Percentiles rank a stretch among this genome's conserved stretches.
Evolutionary conservation across 2,113 vertebrate species (phyloP).

Genomic region (Paedocypris sp.): DNA sequence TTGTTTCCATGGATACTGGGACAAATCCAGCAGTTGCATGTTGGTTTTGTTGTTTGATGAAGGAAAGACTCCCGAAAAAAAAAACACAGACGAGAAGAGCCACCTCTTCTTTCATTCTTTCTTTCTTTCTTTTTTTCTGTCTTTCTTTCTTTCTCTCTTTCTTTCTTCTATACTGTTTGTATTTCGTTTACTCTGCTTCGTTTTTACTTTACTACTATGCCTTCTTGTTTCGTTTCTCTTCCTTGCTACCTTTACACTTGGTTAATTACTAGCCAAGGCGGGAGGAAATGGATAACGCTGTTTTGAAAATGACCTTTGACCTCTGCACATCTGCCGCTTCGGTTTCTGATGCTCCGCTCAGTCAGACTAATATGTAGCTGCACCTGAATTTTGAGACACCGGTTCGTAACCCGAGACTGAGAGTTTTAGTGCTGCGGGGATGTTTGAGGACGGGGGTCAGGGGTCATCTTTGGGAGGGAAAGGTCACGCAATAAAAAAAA

Average conservation of each 20-base stretch:
- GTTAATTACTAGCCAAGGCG: too few species aligned
- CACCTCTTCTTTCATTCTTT: constrained; percentile 6
- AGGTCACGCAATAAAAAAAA: constrained; percentile 56
- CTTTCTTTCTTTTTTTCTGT: neutral
- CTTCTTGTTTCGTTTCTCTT: too few species aligned
- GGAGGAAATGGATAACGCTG: too few species aligned
- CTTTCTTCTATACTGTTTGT: too few species aligned
- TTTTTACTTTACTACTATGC: too few species aligned
- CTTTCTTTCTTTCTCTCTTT: neutral
- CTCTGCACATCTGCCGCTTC: too few species aligned
- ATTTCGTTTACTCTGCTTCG: too few species aligned
- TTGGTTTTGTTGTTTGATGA: constrained; percentile 34
- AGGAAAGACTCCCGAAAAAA: constrained; percentile 23
- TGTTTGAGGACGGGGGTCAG: constrained; percentile 48
- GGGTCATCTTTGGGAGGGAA: constrained; percentile 56
- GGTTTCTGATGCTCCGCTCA: constrained; percentile 1
- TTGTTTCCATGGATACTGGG: constrained; percentile 56
- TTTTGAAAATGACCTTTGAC: too few species aligned
- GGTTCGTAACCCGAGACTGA: constrained; percentile 49
- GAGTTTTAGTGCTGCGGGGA: constrained; percentile 48
- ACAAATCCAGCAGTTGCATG: constrained; percentile 39
- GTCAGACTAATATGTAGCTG: constrained; percentile 15
- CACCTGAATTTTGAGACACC: constrained; percentile 44
- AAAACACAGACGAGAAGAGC: constrained; percentile 1
- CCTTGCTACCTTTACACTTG: too few species aligned